Conservation (phyloP, 1,140 invertebrate species). For the Dreissena rostriformis region DNA sequence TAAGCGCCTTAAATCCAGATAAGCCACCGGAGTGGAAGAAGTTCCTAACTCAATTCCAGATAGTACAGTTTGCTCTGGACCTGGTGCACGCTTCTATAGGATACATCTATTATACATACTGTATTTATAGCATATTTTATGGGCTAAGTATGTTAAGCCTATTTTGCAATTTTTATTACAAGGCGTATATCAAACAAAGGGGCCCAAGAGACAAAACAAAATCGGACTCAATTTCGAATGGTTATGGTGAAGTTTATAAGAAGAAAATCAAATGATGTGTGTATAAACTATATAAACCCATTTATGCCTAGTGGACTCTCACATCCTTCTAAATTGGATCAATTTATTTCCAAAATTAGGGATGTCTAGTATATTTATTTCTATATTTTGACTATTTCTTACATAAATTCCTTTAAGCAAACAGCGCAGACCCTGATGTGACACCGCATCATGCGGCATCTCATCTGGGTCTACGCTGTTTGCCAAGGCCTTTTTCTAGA, state of each 20-base stretch:
- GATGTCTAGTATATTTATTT: no score
- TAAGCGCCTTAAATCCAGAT: constrained; percentile 90
- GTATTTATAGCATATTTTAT: constrained; percentile 81
- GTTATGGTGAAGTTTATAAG: neutral
- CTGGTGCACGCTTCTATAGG: constrained; percentile 70
- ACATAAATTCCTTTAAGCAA: no score
- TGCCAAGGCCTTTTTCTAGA: no score
- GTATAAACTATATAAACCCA: no score
- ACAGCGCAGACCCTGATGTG: no score
- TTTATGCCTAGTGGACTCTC: no score
- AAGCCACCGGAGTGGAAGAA: constrained; percentile 96
- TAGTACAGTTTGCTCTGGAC: constrained; percentile 82
- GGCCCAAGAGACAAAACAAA: neutral
- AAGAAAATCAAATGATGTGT: neutral
- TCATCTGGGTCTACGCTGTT: no score
- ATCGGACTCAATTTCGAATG: neutral
- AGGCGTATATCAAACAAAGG: constrained; percentile 75
- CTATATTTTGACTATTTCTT: no score
- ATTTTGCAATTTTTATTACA: constrained; percentile 82
- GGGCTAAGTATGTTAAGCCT: constrained; percentile 77
- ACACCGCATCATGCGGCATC: no score
- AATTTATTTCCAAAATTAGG: no score
- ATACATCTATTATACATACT: constrained; percentile 77
- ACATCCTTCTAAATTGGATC: no score
- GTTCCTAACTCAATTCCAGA: constrained; percentile 93